Base-by-base conservation (phyloP, 30 jellyfish, hydroid and myxozoan species). In the Turritopsis dohrnii region DNA sequence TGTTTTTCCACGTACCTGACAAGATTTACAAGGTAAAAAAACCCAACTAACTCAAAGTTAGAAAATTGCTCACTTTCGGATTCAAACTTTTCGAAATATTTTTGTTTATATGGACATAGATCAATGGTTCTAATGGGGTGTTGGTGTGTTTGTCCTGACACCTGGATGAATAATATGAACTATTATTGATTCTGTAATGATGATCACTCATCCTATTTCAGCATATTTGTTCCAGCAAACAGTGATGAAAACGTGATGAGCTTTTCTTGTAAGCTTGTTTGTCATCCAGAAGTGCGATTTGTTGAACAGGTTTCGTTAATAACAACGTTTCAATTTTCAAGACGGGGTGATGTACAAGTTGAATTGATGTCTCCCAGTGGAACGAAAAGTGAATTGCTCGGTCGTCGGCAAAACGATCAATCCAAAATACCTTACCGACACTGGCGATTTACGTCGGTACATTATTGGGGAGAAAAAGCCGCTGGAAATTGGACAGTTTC, bases 291-390 rank as follows among this genome's bases (percentile, higher is more conserved):
- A 24, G 41, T 74, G 27, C 7, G 41, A 25, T 25, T 21, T 22
- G 9, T 30, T 24, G 83, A 74, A n/a, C 66, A 74, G 28, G 83
- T 74, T 74, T 25, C 83, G 8, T 16, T 30, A 28, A 24, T 30
- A 27, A 74, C 66, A n/a, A 21, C 83, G 8, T n/a, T 74, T 21
- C 52, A 28, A 16, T 74, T 27, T 28, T 24, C 66, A 21, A 27
- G 41, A 74, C 52, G 83, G 5, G 83, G 83, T 25, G 60, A 27
- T n/a, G 41, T 74, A 21, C 60, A 24, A 74, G 16, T 74, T n/a
- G 13, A 4, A n/a, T 19, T 74, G 83, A 74, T 74, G 66, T 74
- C 83, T n/a, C 83, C 83, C 8, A 27, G 66, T 16, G 83, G 83
- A 21, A 74, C 83, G 8, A 30, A n/a, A 21, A 30, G 27, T n/a